Evolutionary conservation across 30 jellyfish, hydroid and myxozoan genomes (phyloP).

Genomic region (Aurelia sp.): DNA sequence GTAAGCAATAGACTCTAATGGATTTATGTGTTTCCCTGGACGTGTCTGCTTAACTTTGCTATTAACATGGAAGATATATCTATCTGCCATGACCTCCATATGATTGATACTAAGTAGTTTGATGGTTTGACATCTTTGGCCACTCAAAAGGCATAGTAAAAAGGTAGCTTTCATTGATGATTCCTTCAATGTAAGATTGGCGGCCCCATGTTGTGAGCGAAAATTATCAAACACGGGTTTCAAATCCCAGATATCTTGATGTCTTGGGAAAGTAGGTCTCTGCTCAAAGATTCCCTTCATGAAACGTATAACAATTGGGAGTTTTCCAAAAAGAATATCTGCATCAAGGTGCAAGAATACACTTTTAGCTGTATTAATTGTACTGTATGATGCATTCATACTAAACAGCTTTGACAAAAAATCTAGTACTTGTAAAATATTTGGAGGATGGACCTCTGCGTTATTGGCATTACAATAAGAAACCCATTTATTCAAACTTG

Average conservation of each 20-base stretch:
- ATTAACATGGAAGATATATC: slow-evolving; percentile 14
- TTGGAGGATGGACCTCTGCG: background rate
- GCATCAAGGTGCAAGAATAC: background rate
- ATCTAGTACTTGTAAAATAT: background rate
- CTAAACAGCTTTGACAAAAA: slow-evolving; percentile 1
- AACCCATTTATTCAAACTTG: background rate
- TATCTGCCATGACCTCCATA: background rate
- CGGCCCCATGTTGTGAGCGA: no score
- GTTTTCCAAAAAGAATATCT: background rate
- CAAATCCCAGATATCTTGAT: background rate
- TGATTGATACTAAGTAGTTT: no score
- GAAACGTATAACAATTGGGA: background rate
- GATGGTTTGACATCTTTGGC: no score
- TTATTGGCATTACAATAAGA: background rate
- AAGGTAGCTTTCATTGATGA: no score
- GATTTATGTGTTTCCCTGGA: slow-evolving; percentile 27
- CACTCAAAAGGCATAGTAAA: no score
- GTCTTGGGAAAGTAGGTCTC: slow-evolving; percentile 14
- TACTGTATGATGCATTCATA: background rate
- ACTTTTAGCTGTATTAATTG: background rate
- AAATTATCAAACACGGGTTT: no score
- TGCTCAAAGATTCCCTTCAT: background rate
- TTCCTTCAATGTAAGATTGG: no score
- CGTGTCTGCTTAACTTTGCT: slow-evolving; percentile 38
- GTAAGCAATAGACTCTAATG: slow-evolving; percentile 31